Base-by-base conservation (phyloP, 2,888 invertebrate genomes). In the Furcula furcula region DNA sequence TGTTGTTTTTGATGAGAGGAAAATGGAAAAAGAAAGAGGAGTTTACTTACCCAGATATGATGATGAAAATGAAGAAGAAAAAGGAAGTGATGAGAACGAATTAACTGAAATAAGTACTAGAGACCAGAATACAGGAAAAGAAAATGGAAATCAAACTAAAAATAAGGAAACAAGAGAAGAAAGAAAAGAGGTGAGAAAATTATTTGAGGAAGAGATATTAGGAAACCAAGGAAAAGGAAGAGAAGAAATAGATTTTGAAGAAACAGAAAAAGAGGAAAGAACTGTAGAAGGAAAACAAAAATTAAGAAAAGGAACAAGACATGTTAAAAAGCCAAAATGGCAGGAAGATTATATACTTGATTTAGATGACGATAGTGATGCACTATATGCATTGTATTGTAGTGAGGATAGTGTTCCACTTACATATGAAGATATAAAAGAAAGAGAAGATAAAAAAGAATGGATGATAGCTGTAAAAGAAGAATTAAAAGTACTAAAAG, bases 401-500 rank as follows among this genome's bases (percentile, higher is more conserved):
- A 7, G 7, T 5, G 25, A 34, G 14, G 32, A 36, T 7, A 18
- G 7, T 25, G 19, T 31, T 12, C 36, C 41, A 29, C 0, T n/a
- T 6, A 28, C 7, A 7, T 46, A 14, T 36, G 11, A 43, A 14
- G 43, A 47, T 1, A 34, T 39, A 28, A 10, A 33, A 31, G 16
- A 6, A 25, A 45, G 44, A 36, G 13, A 44, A 31, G 42, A 47
- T 20, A 37, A 27, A 34, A 11, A 31, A 5, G 3, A 26, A 2
- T 48, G 44, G 48, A 11, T 16, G 7, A 32, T 30, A 18, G 47
- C 48, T 9, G 14, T 48, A 15, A 1, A 14, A 25, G 49, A 42
- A 26, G 40, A 49, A 33, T n/a, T 45, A 9, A 33, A 45, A 20
- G 31, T 40, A 13, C 33, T 45, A 29, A 9, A 37, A 28, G 45